These are phyloP conservation scores for Salvelinus alpinus DNA, from an alignment of 2,113 vertebrate species.

Conservation along the genomic window DNA sequence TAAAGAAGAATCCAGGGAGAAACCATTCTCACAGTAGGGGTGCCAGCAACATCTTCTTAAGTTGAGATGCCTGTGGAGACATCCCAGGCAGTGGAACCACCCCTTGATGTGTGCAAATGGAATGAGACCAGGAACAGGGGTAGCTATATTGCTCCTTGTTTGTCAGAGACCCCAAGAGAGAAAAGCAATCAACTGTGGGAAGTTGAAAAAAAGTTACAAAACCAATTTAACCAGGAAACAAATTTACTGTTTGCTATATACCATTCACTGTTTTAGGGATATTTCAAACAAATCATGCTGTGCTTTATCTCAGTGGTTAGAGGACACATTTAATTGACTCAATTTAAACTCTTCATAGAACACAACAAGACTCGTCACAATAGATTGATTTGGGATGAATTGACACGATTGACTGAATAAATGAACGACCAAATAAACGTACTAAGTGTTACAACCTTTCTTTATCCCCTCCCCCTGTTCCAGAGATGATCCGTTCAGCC, in stretches of 20 bases:
- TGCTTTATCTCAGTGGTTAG: too few relatives aligned
- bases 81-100: background rate
- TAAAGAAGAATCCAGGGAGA: constrained; percentile 23
- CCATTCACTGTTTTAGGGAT: too few relatives aligned
- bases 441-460: background rate
- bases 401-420: background rate
- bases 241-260: too few relatives aligned
- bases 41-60: background rate
- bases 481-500: constrained; percentile 96
- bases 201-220: background rate
- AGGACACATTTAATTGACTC: too few relatives aligned
- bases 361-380: too few relatives aligned
- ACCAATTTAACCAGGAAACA: background rate
- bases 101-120: background rate
- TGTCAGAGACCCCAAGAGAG: background rate
- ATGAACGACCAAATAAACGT: too few relatives aligned
- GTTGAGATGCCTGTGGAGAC: background rate
- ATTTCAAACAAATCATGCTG: too few relatives aligned
- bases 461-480: background rate
- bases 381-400: too few relatives aligned
- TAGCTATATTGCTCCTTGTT: background rate
- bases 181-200: background rate
- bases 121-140: background rate
- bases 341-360: too few relatives aligned
- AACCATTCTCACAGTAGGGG: constrained; percentile 16